A percentile compares a stretch with the other conserved stretches of the same genome.
Conservation (phyloP, 2,113 vertebrate genomes). For the Thunnus thynnus region DNA sequence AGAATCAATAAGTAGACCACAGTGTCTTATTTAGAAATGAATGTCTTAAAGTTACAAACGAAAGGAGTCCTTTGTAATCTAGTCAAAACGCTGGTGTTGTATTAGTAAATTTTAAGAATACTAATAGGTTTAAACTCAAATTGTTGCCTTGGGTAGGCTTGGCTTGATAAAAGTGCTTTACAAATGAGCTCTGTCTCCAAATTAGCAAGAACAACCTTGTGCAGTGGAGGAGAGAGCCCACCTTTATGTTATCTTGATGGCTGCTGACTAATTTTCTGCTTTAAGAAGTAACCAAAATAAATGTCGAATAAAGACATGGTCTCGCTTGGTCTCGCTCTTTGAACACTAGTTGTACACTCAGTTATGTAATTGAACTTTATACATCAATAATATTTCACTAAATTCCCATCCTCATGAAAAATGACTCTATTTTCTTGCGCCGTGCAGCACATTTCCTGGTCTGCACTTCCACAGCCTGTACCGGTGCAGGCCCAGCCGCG, state of each 20-base stretch:
- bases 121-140: not conserved
- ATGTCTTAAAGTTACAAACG: no score
- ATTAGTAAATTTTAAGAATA: no score
- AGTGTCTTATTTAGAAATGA: no score
- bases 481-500: constrained; percentile 69
- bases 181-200: not conserved
- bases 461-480: constrained; percentile 70
- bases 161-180: not conserved
- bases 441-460: constrained; percentile 43
- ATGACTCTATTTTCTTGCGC: constrained; percentile 36
- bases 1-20: no score
- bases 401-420: not conserved
- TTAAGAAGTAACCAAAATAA: not conserved
- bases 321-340: not conserved
- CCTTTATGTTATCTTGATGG: not conserved
- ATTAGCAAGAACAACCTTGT: not conserved
- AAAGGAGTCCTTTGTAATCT: no score
- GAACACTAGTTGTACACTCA: not conserved
- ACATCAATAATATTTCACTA: constrained; percentile 8
- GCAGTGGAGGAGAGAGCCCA: not conserved
- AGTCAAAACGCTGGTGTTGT: not conserved
- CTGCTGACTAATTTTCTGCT: not conserved
- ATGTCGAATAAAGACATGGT: not conserved
- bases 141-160: not conserved
- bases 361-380: constrained; percentile 39